Evolutionary conservation across 1,140 invertebrate genomes (phyloP), one percentile per base, ranked within the genome.

Genomic region (Drosophila arawakana): DNA sequence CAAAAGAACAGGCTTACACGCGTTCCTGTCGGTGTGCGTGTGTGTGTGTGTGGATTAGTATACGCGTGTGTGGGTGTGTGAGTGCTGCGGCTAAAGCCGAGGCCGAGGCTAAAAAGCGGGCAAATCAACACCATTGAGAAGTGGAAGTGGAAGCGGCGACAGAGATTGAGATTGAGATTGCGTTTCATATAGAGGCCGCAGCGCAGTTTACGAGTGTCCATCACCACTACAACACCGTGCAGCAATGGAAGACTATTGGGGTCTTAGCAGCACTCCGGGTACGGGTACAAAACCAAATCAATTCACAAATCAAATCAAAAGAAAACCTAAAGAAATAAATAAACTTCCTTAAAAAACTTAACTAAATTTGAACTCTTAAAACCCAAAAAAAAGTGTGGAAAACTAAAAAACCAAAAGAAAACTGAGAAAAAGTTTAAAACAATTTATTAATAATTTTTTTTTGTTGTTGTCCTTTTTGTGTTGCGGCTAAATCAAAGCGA

Each of bases 231-330:
- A 90, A 83, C 80, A 90, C 88, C 88, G 80, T 89, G 88, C 85
- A 90, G 82, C 89, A 90, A 92, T 92, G 91, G 91, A 92, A 86
- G 91, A 92, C 80, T 89, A 91, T 91, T 92, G 91, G 91, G 91
- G 91, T 84, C 90, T 92, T 79, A 91, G 84, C 84, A 91, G 78
- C 81, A 91, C 84, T 80, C 90, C 79, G 80, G 91, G 91, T 92
- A 92, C 83, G 78, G 71, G 49, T 54, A 59, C 18, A 47, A 55
- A 63, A 43, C 41, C 13, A 54, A 72, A 34, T 34, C 18, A 57
- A 71, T 18, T 30, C 4, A 37, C n/a, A 34, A 58, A 35, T 60
- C 37, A 7, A 46, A 25, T 10, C 39, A 52, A 63, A 55, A 46
- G 34, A 15, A 30, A 57, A 49, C 4, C 25, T 25, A 4, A 58